A percentile compares a stretch with the other conserved stretches of the same genome.
phyloP scores from a whole-genome alignment of 2,797 vertebrate genomes.

The Hirundo rustica region DNA sequence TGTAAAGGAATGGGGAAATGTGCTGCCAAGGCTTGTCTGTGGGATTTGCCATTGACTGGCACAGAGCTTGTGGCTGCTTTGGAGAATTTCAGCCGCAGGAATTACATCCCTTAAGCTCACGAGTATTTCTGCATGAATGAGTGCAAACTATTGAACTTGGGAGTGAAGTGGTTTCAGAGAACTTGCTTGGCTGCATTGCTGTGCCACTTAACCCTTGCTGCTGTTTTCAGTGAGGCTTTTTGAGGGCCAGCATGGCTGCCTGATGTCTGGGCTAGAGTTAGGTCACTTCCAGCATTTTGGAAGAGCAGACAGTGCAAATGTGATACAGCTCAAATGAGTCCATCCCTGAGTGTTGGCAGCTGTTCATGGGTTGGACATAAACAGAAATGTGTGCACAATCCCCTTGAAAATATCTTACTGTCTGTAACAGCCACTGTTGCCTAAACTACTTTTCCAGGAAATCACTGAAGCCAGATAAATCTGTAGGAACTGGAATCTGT shows the following conservation, averaged over 20 bases:
- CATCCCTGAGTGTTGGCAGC: background rate
- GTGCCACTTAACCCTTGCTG: background rate
- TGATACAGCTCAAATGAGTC: background rate
- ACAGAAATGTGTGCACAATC: background rate
- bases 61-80: background rate
- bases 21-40: background rate
- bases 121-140: conserved; percentile 26
- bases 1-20: background rate
- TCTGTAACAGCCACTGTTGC: background rate
- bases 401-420: background rate
- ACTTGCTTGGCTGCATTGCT: background rate
- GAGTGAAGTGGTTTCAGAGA: background rate
- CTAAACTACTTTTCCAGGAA: background rate
- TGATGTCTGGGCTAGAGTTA: background rate
- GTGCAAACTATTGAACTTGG: background rate
- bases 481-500: background rate
- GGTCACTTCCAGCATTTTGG: background rate
- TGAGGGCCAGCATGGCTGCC: accelerated
- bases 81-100: background rate
- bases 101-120: background rate
- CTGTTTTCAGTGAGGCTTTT: background rate
- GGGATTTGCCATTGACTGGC: background rate
- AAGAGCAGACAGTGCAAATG: background rate
- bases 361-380: background rate
- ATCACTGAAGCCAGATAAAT: background rate